Evolutionary conservation across 2,888 invertebrate species (phyloP).

Genomic region (Eupithecia inturbata): DNA sequence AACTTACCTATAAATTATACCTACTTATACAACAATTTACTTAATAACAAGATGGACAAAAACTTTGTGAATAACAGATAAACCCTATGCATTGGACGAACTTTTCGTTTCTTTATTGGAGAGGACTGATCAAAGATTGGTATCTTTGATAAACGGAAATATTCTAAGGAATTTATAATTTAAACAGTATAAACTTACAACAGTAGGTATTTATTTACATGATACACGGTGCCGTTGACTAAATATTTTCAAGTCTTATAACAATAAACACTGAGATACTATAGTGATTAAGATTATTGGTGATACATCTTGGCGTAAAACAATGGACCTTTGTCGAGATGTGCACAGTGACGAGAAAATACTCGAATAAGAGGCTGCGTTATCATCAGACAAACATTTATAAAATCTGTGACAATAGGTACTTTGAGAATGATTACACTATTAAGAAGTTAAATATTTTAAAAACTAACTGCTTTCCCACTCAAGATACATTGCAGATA

Average conservation of each 20-base stretch:
- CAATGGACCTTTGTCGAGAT: conserved; percentile 13
- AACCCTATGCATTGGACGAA: background rate
- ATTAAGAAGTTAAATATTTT: too few relatives aligned
- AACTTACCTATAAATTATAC: too few relatives aligned
- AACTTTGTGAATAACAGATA: too few relatives aligned
- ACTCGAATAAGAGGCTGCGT: background rate
- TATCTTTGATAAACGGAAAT: background rate
- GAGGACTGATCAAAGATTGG: background rate
- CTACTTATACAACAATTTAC: too few relatives aligned
- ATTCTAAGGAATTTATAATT: conserved; percentile 8
- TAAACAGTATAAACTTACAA: conserved; percentile 21
- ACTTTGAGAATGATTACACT: background rate
- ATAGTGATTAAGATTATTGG: background rate
- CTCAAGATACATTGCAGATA: background rate
- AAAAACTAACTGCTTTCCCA: background rate
- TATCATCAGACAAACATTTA: background rate
- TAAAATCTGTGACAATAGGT: background rate
- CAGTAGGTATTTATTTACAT: conserved; percentile 44
- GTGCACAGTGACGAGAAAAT: background rate
- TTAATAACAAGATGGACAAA: too few relatives aligned
- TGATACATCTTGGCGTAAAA: background rate
- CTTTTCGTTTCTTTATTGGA: background rate
- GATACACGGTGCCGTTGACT: background rate
- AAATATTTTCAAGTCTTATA: background rate
- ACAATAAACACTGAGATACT: conserved; percentile 4